Evolutionary conservation across 2,113 vertebrate genomes (phyloP), one percentile per base, ranked within the genome.

Genomic region (Hippocampus guttulatus): DNA sequence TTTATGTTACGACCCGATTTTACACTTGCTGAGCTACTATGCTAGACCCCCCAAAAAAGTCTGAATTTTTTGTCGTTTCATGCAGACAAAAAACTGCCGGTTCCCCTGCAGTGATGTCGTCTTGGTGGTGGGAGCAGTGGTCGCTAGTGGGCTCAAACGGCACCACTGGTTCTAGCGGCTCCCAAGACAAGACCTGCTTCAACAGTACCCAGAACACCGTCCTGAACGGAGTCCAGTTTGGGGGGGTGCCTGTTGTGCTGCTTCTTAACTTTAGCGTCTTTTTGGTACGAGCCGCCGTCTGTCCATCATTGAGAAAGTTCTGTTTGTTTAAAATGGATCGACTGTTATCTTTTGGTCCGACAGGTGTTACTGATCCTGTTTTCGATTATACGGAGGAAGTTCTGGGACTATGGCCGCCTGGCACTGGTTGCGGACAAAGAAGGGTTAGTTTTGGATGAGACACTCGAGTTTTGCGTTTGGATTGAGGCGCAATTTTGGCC

Each of bases 341-440:
- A 65, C n/a, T 18, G 5, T 65, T 43, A 67, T 73, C 9, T 68
- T n/a, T 25, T 67, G 49, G 64, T 41, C 52, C 18, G 67, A 21
- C 80, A 99, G 96, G 8, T 94, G 71, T 85, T 98, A 88, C 88
- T 97, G 74, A 45, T 90, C 8, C 9, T 92, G 33, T 99, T 99
- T 88, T 89, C 94, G 7, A 1, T 94, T 70, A 95, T 98, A 89
- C 92, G 97, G 85, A 95, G 88, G 81, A 94, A 82, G 73, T 93
- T 97, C 80, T 97, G 96, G 96, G 96, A 98, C 85, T 95, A 96
- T 0, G 96, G 96, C 27, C 94, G 95, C 25, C 91, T 98, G 61
- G 96, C 97, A 1, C 84, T 98, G 71, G 92, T 99, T 2, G 92
- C 96, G 45, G 94, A 97, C 82, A 79, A 63, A 11, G 88, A 91